Evolutionary conservation across 1,140 invertebrate genomes (phyloP).

Genomic region (Maniola jurtina): DNA sequence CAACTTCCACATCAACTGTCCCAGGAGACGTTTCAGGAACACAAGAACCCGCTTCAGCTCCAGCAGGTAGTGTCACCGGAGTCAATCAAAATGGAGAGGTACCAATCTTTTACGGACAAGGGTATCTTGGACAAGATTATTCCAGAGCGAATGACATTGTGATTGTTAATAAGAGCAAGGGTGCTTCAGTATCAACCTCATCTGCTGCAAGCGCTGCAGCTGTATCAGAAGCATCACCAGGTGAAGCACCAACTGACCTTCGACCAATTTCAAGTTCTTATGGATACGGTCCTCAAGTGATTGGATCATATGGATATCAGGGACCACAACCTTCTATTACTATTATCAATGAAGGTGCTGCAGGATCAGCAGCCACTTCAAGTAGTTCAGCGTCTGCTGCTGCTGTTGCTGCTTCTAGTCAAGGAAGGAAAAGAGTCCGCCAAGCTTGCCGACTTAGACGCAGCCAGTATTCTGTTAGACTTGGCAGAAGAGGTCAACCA

Average conservation of each 20-base stretch:
- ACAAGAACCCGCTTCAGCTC: not conserved
- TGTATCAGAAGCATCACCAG: too few relatives aligned
- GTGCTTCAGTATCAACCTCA: not conserved
- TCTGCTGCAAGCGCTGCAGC: not conserved
- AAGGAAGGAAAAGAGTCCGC: slow-evolving; percentile 38
- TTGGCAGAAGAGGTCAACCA: slow-evolving; percentile 46
- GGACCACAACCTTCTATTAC: not conserved
- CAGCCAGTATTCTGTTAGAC: slow-evolving; percentile 49
- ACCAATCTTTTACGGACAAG: too few relatives aligned
- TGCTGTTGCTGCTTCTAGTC: slow-evolving; percentile 15
- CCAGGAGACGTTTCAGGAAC: too few relatives aligned
- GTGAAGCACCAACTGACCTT: too few relatives aligned
- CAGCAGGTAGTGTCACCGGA: slow-evolving; percentile 9
- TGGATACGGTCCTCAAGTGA: slow-evolving; percentile 5
- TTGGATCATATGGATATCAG: not conserved
- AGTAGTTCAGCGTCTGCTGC: slow-evolving; percentile 15
- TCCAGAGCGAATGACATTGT: too few relatives aligned
- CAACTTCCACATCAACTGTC: too few relatives aligned
- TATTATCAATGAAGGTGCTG: slow-evolving; percentile 10
- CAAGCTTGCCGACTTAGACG: slow-evolving; percentile 44
- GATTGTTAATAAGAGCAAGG: too few relatives aligned
- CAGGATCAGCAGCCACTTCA: slow-evolving; percentile 4
- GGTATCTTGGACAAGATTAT: too few relatives aligned
- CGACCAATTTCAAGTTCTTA: not conserved
- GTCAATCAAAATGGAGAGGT: too few relatives aligned